Conservation (phyloP, 2,888 invertebrate genomes). For the Apocheima hispidaria region DNA sequence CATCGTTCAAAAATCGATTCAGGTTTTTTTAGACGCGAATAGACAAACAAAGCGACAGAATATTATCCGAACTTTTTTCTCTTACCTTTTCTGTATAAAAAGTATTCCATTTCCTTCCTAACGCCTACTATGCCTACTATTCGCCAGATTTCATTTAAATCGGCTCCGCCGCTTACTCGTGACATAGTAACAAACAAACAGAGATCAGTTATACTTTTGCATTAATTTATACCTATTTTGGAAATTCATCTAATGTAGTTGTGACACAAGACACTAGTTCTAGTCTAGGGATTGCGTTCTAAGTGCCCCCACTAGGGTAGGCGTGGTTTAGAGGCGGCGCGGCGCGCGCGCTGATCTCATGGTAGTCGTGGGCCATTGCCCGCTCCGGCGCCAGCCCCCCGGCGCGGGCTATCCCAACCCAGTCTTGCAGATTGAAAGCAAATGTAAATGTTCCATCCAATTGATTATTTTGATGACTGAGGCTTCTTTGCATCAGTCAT, state of each 20-base stretch:
- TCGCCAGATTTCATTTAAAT: no score
- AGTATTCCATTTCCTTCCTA: no score
- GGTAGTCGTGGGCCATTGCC: constrained; percentile 50
- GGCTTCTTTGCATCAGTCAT: background rate
- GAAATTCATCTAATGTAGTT: constrained; percentile 38
- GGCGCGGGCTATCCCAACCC: background rate
- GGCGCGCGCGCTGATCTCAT: constrained; percentile 62
- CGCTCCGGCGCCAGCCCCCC: constrained; percentile 40
- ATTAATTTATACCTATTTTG: constrained; percentile 19
- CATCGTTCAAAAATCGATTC: no score
- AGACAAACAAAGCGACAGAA: no score
- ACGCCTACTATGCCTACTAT: no score
- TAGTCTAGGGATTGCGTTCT: constrained; percentile 33
- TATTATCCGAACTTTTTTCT: no score
- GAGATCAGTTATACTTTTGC: background rate
- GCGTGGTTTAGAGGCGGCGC: constrained; percentile 56
- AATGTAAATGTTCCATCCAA: constrained; percentile 22
- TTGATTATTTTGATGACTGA: background rate
- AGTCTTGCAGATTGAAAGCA: constrained; percentile 34
- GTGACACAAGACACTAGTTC: constrained; percentile 42
- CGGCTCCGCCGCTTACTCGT: no score
- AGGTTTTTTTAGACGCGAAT: no score
- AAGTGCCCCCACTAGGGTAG: constrained; percentile 43
- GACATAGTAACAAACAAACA: no score
- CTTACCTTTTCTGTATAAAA: no score